Evolutionary conservation across 2,113 vertebrate species (phyloP), one percentile per base, ranked within the genome.

Genomic region (Arvicanthis niloticus): DNA sequence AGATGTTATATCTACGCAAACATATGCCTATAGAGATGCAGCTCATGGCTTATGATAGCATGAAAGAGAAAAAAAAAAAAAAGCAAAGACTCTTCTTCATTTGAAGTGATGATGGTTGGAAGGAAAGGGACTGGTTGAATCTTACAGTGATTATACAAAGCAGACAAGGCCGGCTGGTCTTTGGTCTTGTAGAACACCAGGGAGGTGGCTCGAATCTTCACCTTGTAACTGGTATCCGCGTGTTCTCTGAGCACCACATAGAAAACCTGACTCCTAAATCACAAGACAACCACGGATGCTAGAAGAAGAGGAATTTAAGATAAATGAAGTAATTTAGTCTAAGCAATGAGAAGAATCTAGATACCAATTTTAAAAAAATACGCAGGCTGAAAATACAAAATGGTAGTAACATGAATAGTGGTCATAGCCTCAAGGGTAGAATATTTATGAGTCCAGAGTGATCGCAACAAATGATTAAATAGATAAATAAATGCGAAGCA

Each of bases 311-410:
- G 68, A n/a, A 76, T 85, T 77, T 77, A 88, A 92, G 29, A 81
- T 62, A 88, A 92, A 86, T 60, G 51, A 92, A 94, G 78, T 90
- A 58, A 86, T 95, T 73, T 84, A 29, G 75, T 19, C 88, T 48
- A 73, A 68, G 51, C 89, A 51, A 78, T 78, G 76, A 93, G 42
- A 89, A 93, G 89, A 82, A 84, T 77, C 58, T 67, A 91, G 45
- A 56, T 95, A 60, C 68, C 31, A 85, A 45, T 60, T 93, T 88
- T 24, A 70, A 91, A 90, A 95, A 95, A 60, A 7, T 37, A 34
- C 67, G 1, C 11, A 42, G 56, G 40, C 53, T 77, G 51, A 96
- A 91, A 70, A 87, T 73, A 86, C 37, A 89, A 91, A 85, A 80
- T 21, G 48, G 45, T 34, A 58, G 45, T 40, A 62, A 72, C 80